Percentiles rank a stretch among this genome's conserved stretches.
phyloP scores from a whole-genome alignment of 2,888 invertebrate genomes.

The Ormyrus labotus region DNA sequence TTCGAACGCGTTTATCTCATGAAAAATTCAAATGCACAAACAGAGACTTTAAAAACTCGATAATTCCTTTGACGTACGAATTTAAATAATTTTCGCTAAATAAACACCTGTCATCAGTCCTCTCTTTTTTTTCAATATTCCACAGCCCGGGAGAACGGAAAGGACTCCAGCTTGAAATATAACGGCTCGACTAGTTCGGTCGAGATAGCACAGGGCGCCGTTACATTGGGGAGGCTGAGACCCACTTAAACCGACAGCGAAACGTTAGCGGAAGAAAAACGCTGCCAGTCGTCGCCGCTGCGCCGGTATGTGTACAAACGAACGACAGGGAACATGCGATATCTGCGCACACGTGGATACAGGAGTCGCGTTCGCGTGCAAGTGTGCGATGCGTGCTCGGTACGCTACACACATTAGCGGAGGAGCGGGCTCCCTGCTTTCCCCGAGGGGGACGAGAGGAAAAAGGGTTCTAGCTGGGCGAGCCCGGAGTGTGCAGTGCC shows the following conservation, averaged over 20 bases:
- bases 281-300: background rate
- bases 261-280: constrained; percentile 14
- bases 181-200: background rate
- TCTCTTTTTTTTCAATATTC: background rate
- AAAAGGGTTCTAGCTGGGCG: background rate
- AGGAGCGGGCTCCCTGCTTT: background rate
- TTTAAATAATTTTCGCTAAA: too few relatives aligned
- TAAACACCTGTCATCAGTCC: too few relatives aligned
- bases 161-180: background rate
- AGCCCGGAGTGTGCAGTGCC: background rate
- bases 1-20: too few relatives aligned
- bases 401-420: background rate
- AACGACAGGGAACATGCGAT: background rate
- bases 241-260: constrained; percentile 12
- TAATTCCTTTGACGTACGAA: too few relatives aligned
- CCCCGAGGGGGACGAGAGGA: constrained; percentile 5
- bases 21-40: too few relatives aligned
- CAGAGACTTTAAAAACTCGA: too few relatives aligned
- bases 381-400: background rate
- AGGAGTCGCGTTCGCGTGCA: background rate
- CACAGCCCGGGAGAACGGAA: background rate
- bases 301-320: too few relatives aligned
- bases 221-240: constrained; percentile 1
- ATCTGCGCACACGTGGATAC: background rate
- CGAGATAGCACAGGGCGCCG: background rate